Evolutionary conservation across 2,113 vertebrate genomes (phyloP).

Genomic region (Cyprinus carpio): DNA sequence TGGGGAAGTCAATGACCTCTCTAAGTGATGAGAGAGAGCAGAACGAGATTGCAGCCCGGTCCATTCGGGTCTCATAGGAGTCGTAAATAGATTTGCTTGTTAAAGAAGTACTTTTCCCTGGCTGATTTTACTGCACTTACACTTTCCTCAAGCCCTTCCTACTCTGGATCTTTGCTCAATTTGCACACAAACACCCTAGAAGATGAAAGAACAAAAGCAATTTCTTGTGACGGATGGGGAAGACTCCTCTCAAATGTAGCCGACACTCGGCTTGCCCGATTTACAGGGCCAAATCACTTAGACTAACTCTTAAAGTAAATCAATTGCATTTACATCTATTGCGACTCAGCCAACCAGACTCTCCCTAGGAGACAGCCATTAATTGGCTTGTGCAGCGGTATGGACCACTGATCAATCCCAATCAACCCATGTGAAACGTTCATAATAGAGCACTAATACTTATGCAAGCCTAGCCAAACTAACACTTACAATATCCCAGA

Average conservation of each 20-base stretch:
- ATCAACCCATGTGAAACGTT: conserved; percentile 42
- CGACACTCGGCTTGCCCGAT: conserved; percentile 14
- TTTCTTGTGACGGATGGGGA: conserved; percentile 20
- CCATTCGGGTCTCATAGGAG: conserved; percentile 46
- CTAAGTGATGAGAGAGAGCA: conserved; percentile 47
- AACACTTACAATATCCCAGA: conserved; percentile 42
- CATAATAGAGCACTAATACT: conserved; percentile 46
- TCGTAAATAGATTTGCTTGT: conserved; percentile 47
- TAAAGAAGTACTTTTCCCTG: conserved; percentile 22
- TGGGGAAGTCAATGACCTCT: conserved; percentile 45
- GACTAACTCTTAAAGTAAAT: conserved; percentile 48
- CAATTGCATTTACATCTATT: conserved; percentile 51
- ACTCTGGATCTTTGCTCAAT: not conserved
- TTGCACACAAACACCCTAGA: conserved; percentile 17
- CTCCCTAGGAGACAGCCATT: conserved; percentile 28
- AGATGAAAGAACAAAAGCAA: conserved; percentile 1
- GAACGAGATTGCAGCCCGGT: conserved; percentile 18
- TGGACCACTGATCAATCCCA: conserved; percentile 44
- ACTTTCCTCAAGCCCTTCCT: conserved; percentile 17
- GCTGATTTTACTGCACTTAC: conserved; percentile 42
- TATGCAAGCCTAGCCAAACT: conserved; percentile 36
- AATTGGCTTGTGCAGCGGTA: conserved; percentile 36
- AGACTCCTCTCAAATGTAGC: not conserved
- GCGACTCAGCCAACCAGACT: conserved; percentile 27
- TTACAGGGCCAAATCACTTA: conserved; percentile 43